phyloP scores from a whole-genome alignment of 2,113 vertebrate species.

The Eolophus roseicapilla region DNA sequence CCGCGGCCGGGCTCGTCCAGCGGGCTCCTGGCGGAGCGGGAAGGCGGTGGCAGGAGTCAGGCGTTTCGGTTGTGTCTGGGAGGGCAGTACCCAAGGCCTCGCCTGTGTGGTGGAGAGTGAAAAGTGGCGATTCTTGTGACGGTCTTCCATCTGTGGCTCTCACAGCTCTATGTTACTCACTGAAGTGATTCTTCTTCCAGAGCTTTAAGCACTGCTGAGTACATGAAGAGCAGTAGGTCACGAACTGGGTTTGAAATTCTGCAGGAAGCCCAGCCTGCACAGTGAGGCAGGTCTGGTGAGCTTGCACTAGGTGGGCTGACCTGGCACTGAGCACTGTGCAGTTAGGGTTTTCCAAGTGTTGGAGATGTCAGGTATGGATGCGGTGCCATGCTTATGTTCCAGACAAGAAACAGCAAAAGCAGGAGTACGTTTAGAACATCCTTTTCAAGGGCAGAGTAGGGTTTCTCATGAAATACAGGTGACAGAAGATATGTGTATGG shows the following conservation, averaged over 20 bases:
- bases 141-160: not conserved
- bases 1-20: not conserved
- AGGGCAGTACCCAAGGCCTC: not conserved
- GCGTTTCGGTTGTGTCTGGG: not conserved
- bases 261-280: rapidly evolving
- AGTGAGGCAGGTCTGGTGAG: not conserved
- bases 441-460: not conserved
- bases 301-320: not conserved
- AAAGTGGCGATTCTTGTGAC: rapidly evolving
- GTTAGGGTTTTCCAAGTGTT: not conserved
- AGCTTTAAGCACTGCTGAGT: not conserved
- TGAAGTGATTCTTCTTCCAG: not conserved
- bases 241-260: not conserved
- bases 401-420: not conserved
- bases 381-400: not conserved
- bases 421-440: not conserved
- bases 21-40: not conserved
- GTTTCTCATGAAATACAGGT: not conserved
- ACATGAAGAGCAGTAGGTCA: rapidly evolving
- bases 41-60: not conserved
- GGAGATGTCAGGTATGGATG: rapidly evolving
- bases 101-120: not conserved
- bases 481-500: not conserved
- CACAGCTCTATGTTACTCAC: rapidly evolving
- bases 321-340: rapidly evolving